Base-by-base conservation (phyloP, 2,113 vertebrate species). In the Cercocebus atys region DNA sequence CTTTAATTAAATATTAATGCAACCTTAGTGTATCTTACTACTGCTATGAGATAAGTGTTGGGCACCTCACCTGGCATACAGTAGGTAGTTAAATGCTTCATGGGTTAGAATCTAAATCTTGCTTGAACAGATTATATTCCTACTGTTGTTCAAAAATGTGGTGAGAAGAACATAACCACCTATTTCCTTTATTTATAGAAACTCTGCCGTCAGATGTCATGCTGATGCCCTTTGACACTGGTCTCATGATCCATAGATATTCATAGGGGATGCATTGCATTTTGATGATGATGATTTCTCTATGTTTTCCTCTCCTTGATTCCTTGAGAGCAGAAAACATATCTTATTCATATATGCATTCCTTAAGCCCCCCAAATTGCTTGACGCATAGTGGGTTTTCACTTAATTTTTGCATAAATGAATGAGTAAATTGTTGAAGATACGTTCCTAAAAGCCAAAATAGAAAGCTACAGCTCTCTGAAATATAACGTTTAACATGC, bases 401-500 rank as follows among this genome's bases (percentile, higher is more conserved):
- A 61, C 17, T 73, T 89, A 91, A 83, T 75, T 38, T 88, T 50
- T 93, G 57, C 40, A 83, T 92, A 92, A 88, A n/a, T 81, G 23
- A 94, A 91, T 50, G n/a, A 95, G 78, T 40, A 68, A 73, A 94
- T 52, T 6, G 72, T 10, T 72, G 13, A 94, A 98, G 30, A 66
- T 90, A 94, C n/a, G 38, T 95, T 47, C 27, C 38, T 88, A 55
- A 79, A 81, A 94, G 92, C 4, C 73, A 94, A 78, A 32, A 18
- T 50, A 52, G 45, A 96, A 98, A 97, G 18, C 23, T 16, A 20
- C 66, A 40, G 64, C 47, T 72, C n/a, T 70, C 68, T 96, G 94
- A 90, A 96, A 95, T 88, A 93, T 32, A 83, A 91, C 72, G 22
- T 57, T 97, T 79, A 95, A 95, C 90, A 94, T 43, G 75, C 16